Percentiles rank a stretch among this genome's conserved stretches.
Evolutionary conservation across 2,113 vertebrate genomes (phyloP).

Genomic region (Lanius collurio): DNA sequence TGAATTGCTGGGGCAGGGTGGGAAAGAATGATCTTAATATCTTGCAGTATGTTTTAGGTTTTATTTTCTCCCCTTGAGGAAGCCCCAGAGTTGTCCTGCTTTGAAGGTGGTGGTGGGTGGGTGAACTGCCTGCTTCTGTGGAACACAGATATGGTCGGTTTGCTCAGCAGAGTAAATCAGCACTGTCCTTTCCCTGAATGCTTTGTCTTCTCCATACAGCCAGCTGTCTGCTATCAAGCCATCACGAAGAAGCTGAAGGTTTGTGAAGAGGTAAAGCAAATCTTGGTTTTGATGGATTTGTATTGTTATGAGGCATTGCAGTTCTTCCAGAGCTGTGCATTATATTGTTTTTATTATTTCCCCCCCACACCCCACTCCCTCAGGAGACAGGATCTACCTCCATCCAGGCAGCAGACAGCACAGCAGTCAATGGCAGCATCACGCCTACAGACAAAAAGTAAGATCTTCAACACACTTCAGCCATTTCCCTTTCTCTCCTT

Average conservation of each 20-base stretch:
- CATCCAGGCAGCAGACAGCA: slow-evolving; percentile 98
- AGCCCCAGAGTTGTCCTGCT: not conserved
- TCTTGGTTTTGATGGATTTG: not conserved
- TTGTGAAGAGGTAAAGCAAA: slow-evolving; percentile 87
- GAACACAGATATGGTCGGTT: not conserved
- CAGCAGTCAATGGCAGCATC: slow-evolving; percentile 95
- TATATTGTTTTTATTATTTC: not conserved
- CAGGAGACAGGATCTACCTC: slow-evolving; percentile 94
- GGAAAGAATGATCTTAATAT: not conserved
- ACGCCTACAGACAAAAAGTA: slow-evolving; percentile 98
- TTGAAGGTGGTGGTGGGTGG: not conserved
- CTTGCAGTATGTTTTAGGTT: not conserved
- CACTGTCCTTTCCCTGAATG: not conserved
- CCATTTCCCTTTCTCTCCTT: slow-evolving; percentile 4
- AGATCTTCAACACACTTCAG: not conserved
- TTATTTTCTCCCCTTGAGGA: not conserved
- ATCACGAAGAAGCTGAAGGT: slow-evolving; percentile 97
- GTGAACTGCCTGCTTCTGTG: not conserved
- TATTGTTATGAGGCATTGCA: not conserved
- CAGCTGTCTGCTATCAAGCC: slow-evolving; percentile 81
- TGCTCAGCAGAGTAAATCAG: not conserved
- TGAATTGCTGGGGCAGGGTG: not conserved
- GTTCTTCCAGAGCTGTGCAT: not conserved
- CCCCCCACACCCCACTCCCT: not conserved
- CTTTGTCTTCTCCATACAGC: slow-evolving; percentile 65